Evolutionary conservation across 2,888 invertebrate species (phyloP).

Genomic region (Lacanobia oleracea): DNA sequence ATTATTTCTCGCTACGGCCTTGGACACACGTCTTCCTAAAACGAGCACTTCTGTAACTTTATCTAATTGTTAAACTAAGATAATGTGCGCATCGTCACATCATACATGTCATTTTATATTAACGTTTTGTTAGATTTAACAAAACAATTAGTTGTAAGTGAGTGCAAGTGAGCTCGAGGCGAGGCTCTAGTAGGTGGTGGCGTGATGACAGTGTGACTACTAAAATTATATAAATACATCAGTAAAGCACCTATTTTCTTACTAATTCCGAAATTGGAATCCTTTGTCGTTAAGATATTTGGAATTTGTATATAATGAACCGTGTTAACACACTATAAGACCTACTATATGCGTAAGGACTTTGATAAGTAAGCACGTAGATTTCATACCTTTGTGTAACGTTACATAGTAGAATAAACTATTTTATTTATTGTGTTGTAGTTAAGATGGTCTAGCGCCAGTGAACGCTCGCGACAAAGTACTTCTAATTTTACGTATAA

Average conservation of each 20-base stretch:
- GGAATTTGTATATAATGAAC: conserved; percentile 71
- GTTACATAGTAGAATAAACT: conserved; percentile 70
- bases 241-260: conserved; percentile 76
- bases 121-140: conserved; percentile 37
- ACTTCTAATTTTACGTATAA: conserved; percentile 62
- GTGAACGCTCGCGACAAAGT: conserved; percentile 56
- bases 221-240: conserved; percentile 63
- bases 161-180: conserved; percentile 36
- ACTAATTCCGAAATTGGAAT: conserved; percentile 66
- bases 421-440: conserved; percentile 70
- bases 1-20: conserved; percentile 49
- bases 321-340: conserved; percentile 65
- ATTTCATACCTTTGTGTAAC: conserved; percentile 77
- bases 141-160: conserved; percentile 41
- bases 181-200: conserved; percentile 46
- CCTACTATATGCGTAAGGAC: conserved; percentile 69
- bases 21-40: conserved; percentile 62
- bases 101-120: conserved; percentile 45
- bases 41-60: conserved; percentile 64
- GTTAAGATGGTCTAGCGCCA: conserved; percentile 57
- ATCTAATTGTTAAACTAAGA: conserved; percentile 68
- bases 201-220: conserved; percentile 59
- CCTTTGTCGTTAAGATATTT: conserved; percentile 65
- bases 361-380: conserved; percentile 75
- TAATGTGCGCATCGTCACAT: conserved; percentile 35